A percentile compares a stretch with the other conserved stretches of the same genome.
Evolutionary conservation across 30 jellyfish, hydroid and myxozoan species (phyloP).

Genomic region (Aurelia sp.): DNA sequence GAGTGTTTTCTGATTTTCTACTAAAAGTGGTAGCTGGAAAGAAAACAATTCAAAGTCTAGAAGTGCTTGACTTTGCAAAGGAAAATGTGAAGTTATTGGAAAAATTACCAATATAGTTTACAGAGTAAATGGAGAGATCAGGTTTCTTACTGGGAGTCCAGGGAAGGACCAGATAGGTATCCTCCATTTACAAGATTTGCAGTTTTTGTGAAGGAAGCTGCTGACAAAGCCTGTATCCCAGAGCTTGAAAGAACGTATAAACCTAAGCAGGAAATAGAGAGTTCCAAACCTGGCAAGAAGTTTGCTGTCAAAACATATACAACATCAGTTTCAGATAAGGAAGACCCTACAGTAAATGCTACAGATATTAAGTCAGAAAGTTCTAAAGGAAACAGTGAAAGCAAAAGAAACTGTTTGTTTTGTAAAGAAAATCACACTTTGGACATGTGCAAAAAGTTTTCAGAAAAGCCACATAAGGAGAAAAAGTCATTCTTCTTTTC

Average conservation of each 20-base stretch:
- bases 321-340: background rate
- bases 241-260: background rate
- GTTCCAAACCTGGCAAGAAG: background rate
- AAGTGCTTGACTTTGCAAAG: background rate
- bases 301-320: background rate
- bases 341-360: too few relatives aligned
- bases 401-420: too few relatives aligned
- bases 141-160: constrained; percentile 2
- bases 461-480: too few relatives aligned
- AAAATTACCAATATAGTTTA: background rate
- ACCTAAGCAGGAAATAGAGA: background rate
- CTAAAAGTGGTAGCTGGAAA: background rate
- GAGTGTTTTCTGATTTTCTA: background rate
- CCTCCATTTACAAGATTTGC: too few relatives aligned
- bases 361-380: too few relatives aligned
- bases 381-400: too few relatives aligned
- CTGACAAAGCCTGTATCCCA: constrained; percentile 3
- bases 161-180: too few relatives aligned
- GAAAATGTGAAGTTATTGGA: constrained; percentile 1
- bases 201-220: background rate
- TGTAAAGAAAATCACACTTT: too few relatives aligned
- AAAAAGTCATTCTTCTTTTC: too few relatives aligned
- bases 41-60: background rate
- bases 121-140: background rate
- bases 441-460: too few relatives aligned